Evolutionary conservation across 1,140 invertebrate genomes (phyloP), one percentile per base, ranked within the genome.

Genomic region (Colletes latitarsis): DNA sequence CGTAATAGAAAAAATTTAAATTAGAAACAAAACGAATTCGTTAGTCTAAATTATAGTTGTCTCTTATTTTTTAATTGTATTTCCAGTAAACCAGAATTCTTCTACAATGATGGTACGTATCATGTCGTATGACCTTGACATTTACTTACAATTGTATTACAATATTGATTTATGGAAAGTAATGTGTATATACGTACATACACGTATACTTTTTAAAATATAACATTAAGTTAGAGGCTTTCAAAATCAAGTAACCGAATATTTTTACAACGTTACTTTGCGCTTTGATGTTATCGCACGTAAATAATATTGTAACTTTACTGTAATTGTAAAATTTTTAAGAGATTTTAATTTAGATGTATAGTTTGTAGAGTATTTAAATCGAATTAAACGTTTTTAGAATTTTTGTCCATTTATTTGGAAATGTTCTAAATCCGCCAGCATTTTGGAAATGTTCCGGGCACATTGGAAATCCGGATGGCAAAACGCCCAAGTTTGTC

Each of bases 111-210:
- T 43, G 41, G 1, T 17, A 19, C 14, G 46, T 66, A 49, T 12
- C n/a, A n/a, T 14, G 43, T 64, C 49, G 12, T 46, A 14, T 70
- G 64, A 73, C 75, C 81, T 15, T 84, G 69, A 83, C 82, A 74
- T 84, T 84, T 84, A 41, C 49, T 8, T 71, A 8, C 30, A 39
- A 4, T 57, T 39, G 19, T 43, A 55, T 21, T 6, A 39, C 1
- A 19, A 19, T 52, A 52, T 57, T 19, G 19, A 55, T 8, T 17
- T 67, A 21, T 67, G 15, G 17, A 57, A 55, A 71, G 15, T 57
- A 83, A 43, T 73, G 41, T 62, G 8, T 53, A 78, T 63, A 41
- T 30, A 30, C 2, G 30, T 30, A 30, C 2, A 30, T 30, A 68
- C 21, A 58, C 1, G 30, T 19, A 30, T 3, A 30, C 39, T 43